Conservation (phyloP, 2,888 invertebrate genomes). For the Dione vanillae region DNA sequence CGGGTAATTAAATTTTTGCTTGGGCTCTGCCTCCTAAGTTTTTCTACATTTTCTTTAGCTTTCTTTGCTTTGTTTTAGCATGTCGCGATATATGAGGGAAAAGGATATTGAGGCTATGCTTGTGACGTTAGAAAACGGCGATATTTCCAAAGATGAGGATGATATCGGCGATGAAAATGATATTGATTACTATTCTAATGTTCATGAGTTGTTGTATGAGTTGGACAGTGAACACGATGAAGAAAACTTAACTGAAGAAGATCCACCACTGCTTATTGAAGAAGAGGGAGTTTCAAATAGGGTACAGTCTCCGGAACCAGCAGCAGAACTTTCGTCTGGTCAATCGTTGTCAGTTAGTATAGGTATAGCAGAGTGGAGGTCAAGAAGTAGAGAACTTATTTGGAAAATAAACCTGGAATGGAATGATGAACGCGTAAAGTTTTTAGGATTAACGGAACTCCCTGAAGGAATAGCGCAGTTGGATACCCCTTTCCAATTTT, state of each 20-base stretch:
- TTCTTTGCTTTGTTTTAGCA: background rate
- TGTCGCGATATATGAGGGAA: background rate
- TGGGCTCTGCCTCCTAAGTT: too few relatives aligned
- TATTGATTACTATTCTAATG: too few relatives aligned
- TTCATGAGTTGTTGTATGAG: slow-evolving; percentile 39
- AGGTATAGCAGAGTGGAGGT: slow-evolving; percentile 38
- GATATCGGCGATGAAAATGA: too few relatives aligned
- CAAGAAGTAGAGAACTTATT: slow-evolving; percentile 35
- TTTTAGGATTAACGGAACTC: slow-evolving; percentile 43
- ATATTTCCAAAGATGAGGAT: too few relatives aligned
- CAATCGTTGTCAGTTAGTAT: slow-evolving; percentile 31
- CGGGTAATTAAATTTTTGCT: too few relatives aligned
- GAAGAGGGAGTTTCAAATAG: slow-evolving; percentile 38
- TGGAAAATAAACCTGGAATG: slow-evolving; percentile 36
- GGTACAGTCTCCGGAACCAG: too few relatives aligned
- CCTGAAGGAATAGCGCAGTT: slow-evolving; percentile 34
- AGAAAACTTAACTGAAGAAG: slow-evolving; percentile 36
- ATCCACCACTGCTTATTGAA: slow-evolving; percentile 37
- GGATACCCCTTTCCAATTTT: slow-evolving; percentile 36
- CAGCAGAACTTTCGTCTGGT: slow-evolving; percentile 30
- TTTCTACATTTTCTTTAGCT: too few relatives aligned
- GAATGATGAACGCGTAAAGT: slow-evolving; percentile 39
- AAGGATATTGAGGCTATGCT: background rate
- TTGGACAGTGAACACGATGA: too few relatives aligned
- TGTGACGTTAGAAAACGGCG: slow-evolving; percentile 35